These are phyloP conservation scores for Larimichthys polyactis DNA, from an alignment of 2,113 vertebrate genomes.

Conservation along the genomic window DNA sequence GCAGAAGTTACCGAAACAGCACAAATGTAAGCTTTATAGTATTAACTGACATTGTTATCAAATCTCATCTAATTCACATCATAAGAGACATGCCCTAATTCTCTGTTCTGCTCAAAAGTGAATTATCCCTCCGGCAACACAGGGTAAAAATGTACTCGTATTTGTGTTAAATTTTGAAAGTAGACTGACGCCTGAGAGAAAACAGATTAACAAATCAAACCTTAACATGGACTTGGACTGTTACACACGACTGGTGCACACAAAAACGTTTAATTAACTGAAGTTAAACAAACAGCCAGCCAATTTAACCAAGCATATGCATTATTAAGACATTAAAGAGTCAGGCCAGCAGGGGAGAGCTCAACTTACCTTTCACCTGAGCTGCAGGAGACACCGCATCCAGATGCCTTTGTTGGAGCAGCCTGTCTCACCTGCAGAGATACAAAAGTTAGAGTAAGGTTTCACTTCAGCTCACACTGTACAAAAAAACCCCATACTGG, in stretches of 20 bases:
- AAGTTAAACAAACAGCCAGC: conserved; percentile 3
- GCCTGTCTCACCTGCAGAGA: conserved; percentile 71
- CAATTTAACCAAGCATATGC: conserved; percentile 12
- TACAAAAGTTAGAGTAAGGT: conserved; percentile 48
- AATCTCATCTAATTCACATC: conserved; percentile 13
- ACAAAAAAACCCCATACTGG: conserved; percentile 20
- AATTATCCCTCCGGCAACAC: conserved; percentile 43
- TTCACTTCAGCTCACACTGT: conserved; percentile 45
- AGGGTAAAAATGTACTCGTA: conserved; percentile 48
- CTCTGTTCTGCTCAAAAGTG: conserved; percentile 26
- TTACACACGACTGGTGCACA: not conserved
- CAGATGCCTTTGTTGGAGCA: conserved; percentile 67
- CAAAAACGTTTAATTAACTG: conserved; percentile 34
- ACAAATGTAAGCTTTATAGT: not conserved
- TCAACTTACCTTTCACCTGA: conserved; percentile 81
- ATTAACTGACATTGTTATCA: not conserved
- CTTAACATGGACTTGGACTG: not conserved
- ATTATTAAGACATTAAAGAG: conserved; percentile 52
- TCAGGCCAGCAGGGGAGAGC: conserved; percentile 16
- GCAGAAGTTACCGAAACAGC: not conserved
- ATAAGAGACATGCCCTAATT: conserved; percentile 63
- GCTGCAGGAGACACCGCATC: conserved; percentile 68
- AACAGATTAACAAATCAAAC: conserved; percentile 37
- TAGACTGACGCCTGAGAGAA: conserved; percentile 38
- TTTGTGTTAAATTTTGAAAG: conserved; percentile 56